Evolutionary conservation across 1,140 invertebrate genomes (phyloP), one percentile per base, ranked within the genome.

Genomic region (Cepaea nemoralis): DNA sequence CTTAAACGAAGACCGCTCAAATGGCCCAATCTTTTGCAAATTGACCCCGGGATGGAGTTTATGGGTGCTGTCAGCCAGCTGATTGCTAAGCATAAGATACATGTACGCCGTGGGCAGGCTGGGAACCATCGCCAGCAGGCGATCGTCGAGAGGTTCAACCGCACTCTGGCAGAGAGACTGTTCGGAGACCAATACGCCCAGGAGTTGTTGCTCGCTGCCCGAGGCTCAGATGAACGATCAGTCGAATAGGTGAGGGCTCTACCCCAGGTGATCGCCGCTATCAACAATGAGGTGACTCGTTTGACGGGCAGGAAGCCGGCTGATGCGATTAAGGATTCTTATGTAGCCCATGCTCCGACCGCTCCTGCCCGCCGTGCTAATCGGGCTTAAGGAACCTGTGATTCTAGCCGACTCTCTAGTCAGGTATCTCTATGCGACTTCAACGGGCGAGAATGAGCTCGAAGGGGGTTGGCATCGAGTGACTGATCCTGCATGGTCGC

Each of bases 401-500:
- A 35, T 78, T 5, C 33, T 31, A 14, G 42, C 82, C 24, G 42
- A 45, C 16, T 73, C 70, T 31, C 27, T 66, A 37, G 40, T 81
- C 24, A 27, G 82, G 1, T 83, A 83, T 73, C 70, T 86, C 0
- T 86, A 86, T 66, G 67, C 66, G 1, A 2, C n/a, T 6, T 2
- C n/a, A 6, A 14, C 8, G 19, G 50, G 50, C 24, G 79, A 79
- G 3, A 82, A 82, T 33, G 84, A 86, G 75, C 78, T 82, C 31
- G 82, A 84, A 45, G 84, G 84, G 69, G 81, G 81, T 14, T 16
- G 77, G 16, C 70, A 70, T 12, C 83, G 82, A 0, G 74, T 83
- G 37, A 63, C 59, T 16, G n/a, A 63, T 63, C 50, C 59, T 2
- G 22, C 6, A 5, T 85, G 83, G 83, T 77, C 80, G 27, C 37